A percentile compares a stretch with the other conserved stretches of the same genome.
Conservation (phyloP, 2,888 invertebrate species). For the Drosophila tripunctata region DNA sequence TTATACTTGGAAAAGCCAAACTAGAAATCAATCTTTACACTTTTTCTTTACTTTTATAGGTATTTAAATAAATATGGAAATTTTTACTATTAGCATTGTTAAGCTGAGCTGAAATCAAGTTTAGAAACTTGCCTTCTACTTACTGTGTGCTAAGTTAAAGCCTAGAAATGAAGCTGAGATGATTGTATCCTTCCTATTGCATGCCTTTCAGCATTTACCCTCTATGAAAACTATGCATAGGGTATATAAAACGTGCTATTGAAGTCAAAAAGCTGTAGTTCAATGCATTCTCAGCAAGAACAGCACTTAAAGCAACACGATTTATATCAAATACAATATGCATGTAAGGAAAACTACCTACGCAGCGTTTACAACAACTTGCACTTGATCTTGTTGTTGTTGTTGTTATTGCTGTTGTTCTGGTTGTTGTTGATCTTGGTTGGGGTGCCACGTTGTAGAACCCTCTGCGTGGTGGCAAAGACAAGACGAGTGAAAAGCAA, state of each 20-base stretch:
- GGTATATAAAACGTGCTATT: neutral
- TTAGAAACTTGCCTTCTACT: no score
- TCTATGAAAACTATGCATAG: neutral
- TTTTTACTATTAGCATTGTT: no score
- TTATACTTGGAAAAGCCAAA: no score
- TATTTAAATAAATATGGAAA: no score
- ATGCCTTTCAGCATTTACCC: neutral
- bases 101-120: no score
- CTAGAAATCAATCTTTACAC: no score
- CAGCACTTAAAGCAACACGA: conserved; percentile 15
- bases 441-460: conserved; percentile 62
- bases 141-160: no score
- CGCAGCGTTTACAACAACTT: conserved; percentile 63
- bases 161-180: no score
- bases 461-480: conserved; percentile 54
- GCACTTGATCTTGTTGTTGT: conserved; percentile 51
- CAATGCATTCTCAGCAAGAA: neutral
- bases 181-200: neutral
- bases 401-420: conserved; percentile 19
- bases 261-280: neutral
- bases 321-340: conserved; percentile 69
- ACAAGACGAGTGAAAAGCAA: conserved; percentile 11
- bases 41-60: no score
- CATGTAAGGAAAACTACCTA: conserved; percentile 70
- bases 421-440: conserved; percentile 39